Evolutionary conservation across 2,797 vertebrate species (phyloP), one percentile per base, ranked within the genome.

Genomic region (Megalops cyprinoides): DNA sequence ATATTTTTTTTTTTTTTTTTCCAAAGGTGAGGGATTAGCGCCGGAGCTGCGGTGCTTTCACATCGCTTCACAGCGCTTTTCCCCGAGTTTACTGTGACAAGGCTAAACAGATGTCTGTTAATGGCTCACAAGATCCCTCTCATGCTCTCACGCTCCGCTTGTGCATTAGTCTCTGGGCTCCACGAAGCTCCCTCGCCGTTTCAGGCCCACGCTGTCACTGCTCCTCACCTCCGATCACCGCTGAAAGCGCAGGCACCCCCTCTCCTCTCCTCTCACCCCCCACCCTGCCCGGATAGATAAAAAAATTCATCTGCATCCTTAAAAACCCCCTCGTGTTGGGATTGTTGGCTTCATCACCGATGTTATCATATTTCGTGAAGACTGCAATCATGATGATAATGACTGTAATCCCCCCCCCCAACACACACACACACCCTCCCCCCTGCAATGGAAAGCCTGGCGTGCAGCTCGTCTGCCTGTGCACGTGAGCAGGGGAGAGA

Each of bases 401-500:
- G 51, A 65, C 53, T 42, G 34, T 71, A 44, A 55, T 31, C 2
- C 74, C 42, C 55, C 69, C 39, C 53, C 39, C 28, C 53, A 10
- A 25, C 71, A 74, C 78, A 42, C 76, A 60, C 85, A 20, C 81
- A 79, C 69, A 25, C 25, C 77, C 18, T 60, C 7, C 77, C 2
- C 55, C 14, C n/a, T 31, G 55, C 51, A 23, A 79, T 56, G 39
- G 82, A 87, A 91, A 87, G 89, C 89, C 91, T 90, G 89, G 87
- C 88, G 85, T n/a, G 84, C 87, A 78, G 84, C 90, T 92, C 90
- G 81, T 91, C 90, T 93, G 91, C 87, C 89, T 87, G 86, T 79
- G 88, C 93, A 94, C 91, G 92, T 92, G 92, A 93, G 92, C 6
- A n/a, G 56, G 86, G 91, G 83, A 89, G 84, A 90, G 89, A 89